Base-by-base conservation (phyloP, 1,140 invertebrate genomes). In the Conus betulinus region DNA sequence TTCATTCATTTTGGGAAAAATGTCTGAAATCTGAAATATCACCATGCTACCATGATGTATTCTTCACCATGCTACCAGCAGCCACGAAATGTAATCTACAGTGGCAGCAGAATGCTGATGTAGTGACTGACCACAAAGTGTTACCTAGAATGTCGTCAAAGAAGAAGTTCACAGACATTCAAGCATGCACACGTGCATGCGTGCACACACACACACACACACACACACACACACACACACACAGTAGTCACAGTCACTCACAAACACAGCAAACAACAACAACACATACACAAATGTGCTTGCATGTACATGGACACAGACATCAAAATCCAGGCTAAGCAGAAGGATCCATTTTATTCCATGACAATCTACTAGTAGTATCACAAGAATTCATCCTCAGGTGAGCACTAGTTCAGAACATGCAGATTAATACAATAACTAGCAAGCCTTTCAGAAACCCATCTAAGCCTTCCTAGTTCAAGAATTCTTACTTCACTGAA, bases 121-220 rank as follows among this genome's bases (percentile, higher is more conserved):
- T 39, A 39, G 39, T 39, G 3, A 39, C 39, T 39, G 39, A 39
- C 0, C 39, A 39, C 39, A 39, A 39, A 39, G 39, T 39, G 39
- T 39, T 39, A 39, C 3, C 39, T 39, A 39, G 3, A 39, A 3
- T 39, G 39, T 39, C 3, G 3, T 39, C 39, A 13, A 85, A 15
- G 27, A 85, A 15, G 27, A 5, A 10, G 27, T 78, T 78, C 74
- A 76, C 85, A 87, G 25, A 87, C 74, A 76, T 78, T 39, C 71
- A 78, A 25, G 78, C 71, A 52, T 51, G 52, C 74, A 87, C n/a
- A 52, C 71, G 39, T 39, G 39, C 39, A 39, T 39, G 39, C 3
- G 39, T 39, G 39, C 39, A 39, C 39, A 39, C 39, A 3, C 3
- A 3, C 39, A 39, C 39, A 39, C 39, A 39, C 39, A 39, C 39